phyloP scores from a whole-genome alignment of 2,113 vertebrate species.

The Aspiorhynchus laticeps region DNA sequence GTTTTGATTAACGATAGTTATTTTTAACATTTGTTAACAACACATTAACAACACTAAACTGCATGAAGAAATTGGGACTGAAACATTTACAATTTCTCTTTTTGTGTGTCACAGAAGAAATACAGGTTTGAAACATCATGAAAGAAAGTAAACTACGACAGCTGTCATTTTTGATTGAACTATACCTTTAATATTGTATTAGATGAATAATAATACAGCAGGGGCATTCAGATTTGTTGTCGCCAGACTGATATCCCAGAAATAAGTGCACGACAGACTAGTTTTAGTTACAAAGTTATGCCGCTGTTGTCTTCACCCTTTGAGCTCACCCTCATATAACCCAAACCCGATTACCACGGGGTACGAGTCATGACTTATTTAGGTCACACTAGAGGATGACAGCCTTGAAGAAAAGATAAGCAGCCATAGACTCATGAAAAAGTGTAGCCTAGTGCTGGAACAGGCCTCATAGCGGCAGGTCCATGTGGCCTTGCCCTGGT shows the following conservation, averaged over 20 bases:
- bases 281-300: not conserved
- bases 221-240: not conserved
- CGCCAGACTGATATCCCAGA: not conserved
- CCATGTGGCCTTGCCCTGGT: slow-evolving; percentile 41
- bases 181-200: not conserved
- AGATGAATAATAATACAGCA: not conserved
- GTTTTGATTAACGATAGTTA: not conserved
- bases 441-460: not conserved
- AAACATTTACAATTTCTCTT: not conserved
- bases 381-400: slow-evolving; percentile 41
- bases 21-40: not conserved
- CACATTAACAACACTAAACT: not conserved
- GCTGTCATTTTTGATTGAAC: not conserved
- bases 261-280: not conserved
- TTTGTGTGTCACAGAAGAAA: not conserved
- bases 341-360: slow-evolving; percentile 1
- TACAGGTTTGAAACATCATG: not conserved
- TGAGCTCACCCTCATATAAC: slow-evolving; percentile 30
- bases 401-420: slow-evolving; percentile 41
- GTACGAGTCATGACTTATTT: slow-evolving; percentile 37
- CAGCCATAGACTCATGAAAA: not conserved
- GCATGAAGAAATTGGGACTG: not conserved
- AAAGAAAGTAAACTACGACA: not conserved
- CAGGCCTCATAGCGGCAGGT: not conserved
- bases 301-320: slow-evolving; percentile 13